Evolutionary conservation across 1,140 invertebrate species (phyloP).

Genomic region (Gonatopus flavifemur): DNA sequence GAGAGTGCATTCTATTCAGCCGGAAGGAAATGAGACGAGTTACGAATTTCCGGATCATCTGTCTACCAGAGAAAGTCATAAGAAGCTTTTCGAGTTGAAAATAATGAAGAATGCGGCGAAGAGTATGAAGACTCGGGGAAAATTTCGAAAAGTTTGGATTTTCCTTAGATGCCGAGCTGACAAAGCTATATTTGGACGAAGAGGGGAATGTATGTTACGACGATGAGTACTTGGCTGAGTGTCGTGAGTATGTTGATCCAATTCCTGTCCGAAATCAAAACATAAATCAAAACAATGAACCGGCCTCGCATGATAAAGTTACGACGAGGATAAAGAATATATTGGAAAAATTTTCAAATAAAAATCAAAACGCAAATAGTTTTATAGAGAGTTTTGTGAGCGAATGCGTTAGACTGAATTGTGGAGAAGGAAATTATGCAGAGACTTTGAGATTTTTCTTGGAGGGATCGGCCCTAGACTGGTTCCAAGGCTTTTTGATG

Average conservation of each 20-base stretch:
- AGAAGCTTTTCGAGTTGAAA: too few relatives aligned
- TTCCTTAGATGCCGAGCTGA: not conserved
- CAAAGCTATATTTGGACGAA: not conserved
- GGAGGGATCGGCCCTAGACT: conserved; percentile 11
- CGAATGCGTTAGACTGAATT: conserved; percentile 12
- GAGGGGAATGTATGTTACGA: not conserved
- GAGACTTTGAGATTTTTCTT: conserved; percentile 16
- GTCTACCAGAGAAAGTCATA: too few relatives aligned
- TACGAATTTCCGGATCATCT: too few relatives aligned
- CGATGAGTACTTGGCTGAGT: conserved; percentile 9
- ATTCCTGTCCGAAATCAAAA: too few relatives aligned
- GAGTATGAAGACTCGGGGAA: not conserved
- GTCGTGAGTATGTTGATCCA: too few relatives aligned
- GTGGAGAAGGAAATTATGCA: conserved; percentile 11
- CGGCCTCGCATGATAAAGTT: too few relatives aligned
- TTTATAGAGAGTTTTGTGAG: conserved; percentile 14
- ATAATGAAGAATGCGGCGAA: conserved; percentile 12
- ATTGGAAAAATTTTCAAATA: conserved; percentile 11
- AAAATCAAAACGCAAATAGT: conserved; percentile 10
- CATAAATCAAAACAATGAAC: too few relatives aligned
- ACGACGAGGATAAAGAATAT: not conserved
- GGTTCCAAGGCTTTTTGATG: conserved; percentile 12
- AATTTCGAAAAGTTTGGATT: conserved; percentile 3
- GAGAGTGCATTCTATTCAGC: too few relatives aligned
- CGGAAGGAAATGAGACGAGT: too few relatives aligned